Evolutionary conservation across 2,888 invertebrate genomes (phyloP).

Genomic region (Drosophila subsilvestris): DNA sequence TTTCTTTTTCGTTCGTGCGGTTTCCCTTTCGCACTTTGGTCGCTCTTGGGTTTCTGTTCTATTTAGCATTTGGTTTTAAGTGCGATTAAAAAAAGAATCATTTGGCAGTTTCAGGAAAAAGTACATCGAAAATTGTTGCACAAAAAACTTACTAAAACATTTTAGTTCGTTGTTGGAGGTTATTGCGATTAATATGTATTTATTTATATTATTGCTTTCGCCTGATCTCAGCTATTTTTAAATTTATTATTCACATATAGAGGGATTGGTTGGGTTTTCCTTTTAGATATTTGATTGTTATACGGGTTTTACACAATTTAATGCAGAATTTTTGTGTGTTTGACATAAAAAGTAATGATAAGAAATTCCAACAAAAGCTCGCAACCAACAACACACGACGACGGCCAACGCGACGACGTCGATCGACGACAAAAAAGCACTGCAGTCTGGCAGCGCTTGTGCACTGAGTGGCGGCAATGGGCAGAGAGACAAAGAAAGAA

Average conservation of each 20-base stretch:
- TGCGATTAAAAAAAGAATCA: constrained; percentile 2
- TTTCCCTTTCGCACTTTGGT: constrained; percentile 13
- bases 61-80: constrained; percentile 15
- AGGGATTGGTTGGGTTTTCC: neutral
- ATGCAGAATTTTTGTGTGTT: neutral
- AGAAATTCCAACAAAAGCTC: neutral
- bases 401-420: constrained; percentile 1
- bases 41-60: constrained; percentile 17
- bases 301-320: neutral
- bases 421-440: neutral
- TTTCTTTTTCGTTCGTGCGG: neutral
- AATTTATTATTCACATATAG: neutral
- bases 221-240: neutral
- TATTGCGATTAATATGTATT: neutral
- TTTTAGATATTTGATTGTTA: neutral
- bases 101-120: neutral
- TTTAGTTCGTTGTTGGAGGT: constrained; percentile 17
- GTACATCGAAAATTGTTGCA: neutral
- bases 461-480: neutral
- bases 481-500: neutral
- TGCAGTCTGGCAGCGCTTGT: neutral
- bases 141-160: constrained; percentile 40
- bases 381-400: neutral
- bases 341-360: neutral
- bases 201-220: neutral